Base-by-base conservation (phyloP, 2,888 invertebrate genomes). In the Drosophila hawaiiensis region DNA sequence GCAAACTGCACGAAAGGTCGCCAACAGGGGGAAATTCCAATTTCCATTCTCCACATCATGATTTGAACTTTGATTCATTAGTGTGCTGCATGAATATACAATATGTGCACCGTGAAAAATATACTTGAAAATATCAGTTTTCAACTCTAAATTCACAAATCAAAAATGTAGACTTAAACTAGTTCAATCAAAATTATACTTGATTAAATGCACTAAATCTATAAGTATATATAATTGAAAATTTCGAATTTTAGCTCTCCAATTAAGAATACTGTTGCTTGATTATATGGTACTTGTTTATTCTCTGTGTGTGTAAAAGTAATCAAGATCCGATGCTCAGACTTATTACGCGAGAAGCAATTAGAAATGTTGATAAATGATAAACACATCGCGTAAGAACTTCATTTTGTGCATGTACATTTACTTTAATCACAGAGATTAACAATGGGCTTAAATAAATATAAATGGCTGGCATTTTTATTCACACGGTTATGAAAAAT, bases 291-390 rank as follows among this genome's bases (percentile, higher is more conserved):
- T 14, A 22, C 43, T 22, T 9, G 47, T 47, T 47, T 25, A 2
- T 10, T 39, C 4, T 25, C 22, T 43, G 43, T 41, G 41, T n/a
- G 14, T 22, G 43, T 28, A 56, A 35, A 16, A 29, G 33, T 59
- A 54, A 39, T 49, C 25, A 47, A 54, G 62, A 31, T 39, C 39
- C 16, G 49, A 22, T 43, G 50, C 10, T 66, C 25, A 35, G 14
- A n/a, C 9, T 25, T 19, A 61, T n/a, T 28, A 33, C 35, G 41
- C n/a, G 56, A 31, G 22, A 37, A 6, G 53, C 25, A 70, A 78
- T 79, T 71, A 71, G 64, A 52, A 78, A 70, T 74, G 53, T 66
- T 79, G 65, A 78, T 64, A 67, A 67, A 70, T 75, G 50, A 64
- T 67, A 56, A 68, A 58, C 19, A 41, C 4, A 37, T 47, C 16